phyloP scores from a whole-genome alignment of 2,113 vertebrate species.

The Ammodytes dubius region DNA sequence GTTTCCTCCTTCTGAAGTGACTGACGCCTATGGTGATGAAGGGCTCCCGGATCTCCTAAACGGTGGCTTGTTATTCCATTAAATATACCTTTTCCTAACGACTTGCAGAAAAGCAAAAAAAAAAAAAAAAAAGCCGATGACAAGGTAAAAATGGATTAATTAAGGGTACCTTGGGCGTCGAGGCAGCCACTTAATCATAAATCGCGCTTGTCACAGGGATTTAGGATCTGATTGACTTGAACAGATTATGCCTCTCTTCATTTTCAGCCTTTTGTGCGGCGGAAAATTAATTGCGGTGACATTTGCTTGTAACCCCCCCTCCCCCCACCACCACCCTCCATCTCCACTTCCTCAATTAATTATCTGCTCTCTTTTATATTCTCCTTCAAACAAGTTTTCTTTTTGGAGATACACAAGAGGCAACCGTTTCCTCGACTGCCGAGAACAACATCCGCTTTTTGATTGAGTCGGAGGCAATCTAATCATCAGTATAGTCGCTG shows the following conservation, averaged over 20 bases:
- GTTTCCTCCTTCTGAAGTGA: slow-evolving; percentile 34
- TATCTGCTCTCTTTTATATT: slow-evolving; percentile 57
- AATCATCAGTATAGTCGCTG: slow-evolving; percentile 65
- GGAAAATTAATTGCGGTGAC: slow-evolving; percentile 79
- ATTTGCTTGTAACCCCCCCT: slow-evolving; percentile 71
- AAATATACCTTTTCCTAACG: slow-evolving; percentile 55
- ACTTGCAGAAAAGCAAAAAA: slow-evolving; percentile 68
- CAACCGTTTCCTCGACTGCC: slow-evolving; percentile 55
- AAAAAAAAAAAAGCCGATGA: slow-evolving; percentile 74
- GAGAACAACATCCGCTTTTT: slow-evolving; percentile 62
- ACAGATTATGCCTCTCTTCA: slow-evolving; percentile 75
- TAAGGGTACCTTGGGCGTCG: slow-evolving; percentile 52
- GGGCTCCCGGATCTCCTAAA: slow-evolving; percentile 30
- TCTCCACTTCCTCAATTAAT: slow-evolving; percentile 72
- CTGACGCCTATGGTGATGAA: slow-evolving; percentile 59
- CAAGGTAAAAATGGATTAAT: slow-evolving; percentile 78
- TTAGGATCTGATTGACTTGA: slow-evolving; percentile 78
- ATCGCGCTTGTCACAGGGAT: slow-evolving; percentile 75
- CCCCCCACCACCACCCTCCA: slow-evolving; percentile 20
- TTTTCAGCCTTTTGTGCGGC: slow-evolving; percentile 67
- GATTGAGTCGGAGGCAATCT: slow-evolving; percentile 60
- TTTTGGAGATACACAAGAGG: slow-evolving; percentile 33
- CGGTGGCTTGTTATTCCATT: slow-evolving; percentile 62
- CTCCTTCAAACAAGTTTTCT: slow-evolving; percentile 29
- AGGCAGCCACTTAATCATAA: slow-evolving; percentile 73